Base-by-base conservation (phyloP, 1,140 invertebrate species). In the Neocloeon triangulifer region DNA sequence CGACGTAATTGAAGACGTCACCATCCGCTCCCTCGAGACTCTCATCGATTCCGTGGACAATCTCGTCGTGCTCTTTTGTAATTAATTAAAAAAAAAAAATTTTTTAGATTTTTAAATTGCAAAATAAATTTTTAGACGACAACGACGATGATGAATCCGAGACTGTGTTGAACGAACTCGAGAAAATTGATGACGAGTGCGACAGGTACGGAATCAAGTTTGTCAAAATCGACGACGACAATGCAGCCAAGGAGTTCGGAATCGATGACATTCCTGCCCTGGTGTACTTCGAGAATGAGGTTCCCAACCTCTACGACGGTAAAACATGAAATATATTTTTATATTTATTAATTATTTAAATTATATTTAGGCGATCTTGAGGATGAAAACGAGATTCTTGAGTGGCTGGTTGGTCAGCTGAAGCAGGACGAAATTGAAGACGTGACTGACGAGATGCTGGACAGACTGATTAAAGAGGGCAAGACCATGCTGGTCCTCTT, bases 351-450 rank as follows among this genome's bases (percentile, higher is more conserved):
- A n/a, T n/a, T n/a, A n/a, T n/a, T n/a, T n/a, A n/a, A n/a, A n/a
- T n/a, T n/a, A n/a, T n/a, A n/a, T n/a, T n/a, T 39, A 77, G 74
- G 82, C 44, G 79, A 91, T 51, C 58, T 91, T 35, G 73, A 82
- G 45, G 76, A 89, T 49, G 86, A 91, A 54, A 74, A 89, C 46
- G 76, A 82, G 48, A 80, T 91, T 38, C 56, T 91, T 28, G 75
- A 84, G 45, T 89, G 81, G 81, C 55, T 86, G 15, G 58, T 85
- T 36, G 67, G 69, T 30, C 81, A 88, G 52, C 53, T 84, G 33
- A 76, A 84, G 52, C 78, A 77, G 41, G 85, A 91, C 53, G 82
- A 91, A 64, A 91, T 91, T 43, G 85, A 92, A 61, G 84, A 91
- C 56, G 73, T 92, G 20, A 88, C 81, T 25, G 82, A 86, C 53